Conservation (phyloP, 2,113 vertebrate species). For the Megaleporinus macrocephalus region DNA sequence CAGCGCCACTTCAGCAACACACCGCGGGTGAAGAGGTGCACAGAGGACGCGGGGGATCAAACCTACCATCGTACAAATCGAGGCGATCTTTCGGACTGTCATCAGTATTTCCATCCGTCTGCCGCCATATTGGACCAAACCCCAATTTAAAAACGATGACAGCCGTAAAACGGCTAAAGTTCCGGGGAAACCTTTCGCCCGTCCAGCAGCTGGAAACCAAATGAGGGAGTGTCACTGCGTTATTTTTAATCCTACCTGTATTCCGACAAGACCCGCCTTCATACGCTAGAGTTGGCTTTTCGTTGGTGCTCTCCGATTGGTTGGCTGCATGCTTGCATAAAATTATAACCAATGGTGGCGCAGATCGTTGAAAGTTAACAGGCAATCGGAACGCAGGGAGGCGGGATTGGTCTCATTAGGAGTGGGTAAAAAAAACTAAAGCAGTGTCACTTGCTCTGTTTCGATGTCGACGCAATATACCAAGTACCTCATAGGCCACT, state of each 20-base stretch:
- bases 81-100: constrained; percentile 94
- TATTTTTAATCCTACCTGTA: background rate
- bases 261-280: background rate
- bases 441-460: constrained; percentile 14
- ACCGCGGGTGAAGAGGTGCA: background rate
- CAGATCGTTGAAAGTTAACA: too few relatives aligned
- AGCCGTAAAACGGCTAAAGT: constrained; percentile 75
- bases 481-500: background rate
- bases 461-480: background rate
- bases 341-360: background rate
- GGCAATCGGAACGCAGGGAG: background rate
- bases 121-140: constrained; percentile 82
- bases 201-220: constrained; percentile 55
- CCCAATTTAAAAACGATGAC: constrained; percentile 72
- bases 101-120: constrained; percentile 91
- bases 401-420: background rate
- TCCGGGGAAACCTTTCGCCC: constrained; percentile 62
- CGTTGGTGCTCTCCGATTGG: background rate
- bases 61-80: constrained; percentile 94
- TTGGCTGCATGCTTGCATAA: background rate
- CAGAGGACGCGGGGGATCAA: background rate
- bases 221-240: constrained; percentile 62
- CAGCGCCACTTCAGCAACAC: constrained; percentile 3
- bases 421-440: background rate
- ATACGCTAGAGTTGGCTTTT: background rate